Evolutionary conservation across 2,888 invertebrate species (phyloP), one percentile per base, ranked within the genome.

Genomic region (Eupelmus urozonus): DNA sequence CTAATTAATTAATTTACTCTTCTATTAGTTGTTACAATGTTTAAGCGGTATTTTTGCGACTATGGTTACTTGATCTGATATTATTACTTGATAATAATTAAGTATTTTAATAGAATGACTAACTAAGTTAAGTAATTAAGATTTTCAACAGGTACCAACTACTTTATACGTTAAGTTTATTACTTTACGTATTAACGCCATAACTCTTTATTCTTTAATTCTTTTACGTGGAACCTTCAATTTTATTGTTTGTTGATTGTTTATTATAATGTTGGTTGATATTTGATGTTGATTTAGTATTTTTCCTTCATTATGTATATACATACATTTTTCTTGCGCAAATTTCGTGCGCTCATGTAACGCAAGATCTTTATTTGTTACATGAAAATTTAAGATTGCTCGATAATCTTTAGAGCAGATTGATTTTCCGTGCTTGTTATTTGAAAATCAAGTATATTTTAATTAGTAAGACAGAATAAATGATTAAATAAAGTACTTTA

Each of bases 1-100:
- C n/a, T n/a, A n/a, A n/a, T n/a, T n/a, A n/a, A n/a, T n/a, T n/a
- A n/a, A n/a, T n/a, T n/a, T n/a, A n/a, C n/a, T n/a, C n/a, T n/a
- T 34, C 9, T 34, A 34, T 34, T 34, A 34, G 3, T 34, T 34
- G 34, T 34, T 34, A 34, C 9, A 34, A 34, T 34, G 34, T 9
- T 34, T 34, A 71, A 76, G 53, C 40, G 7, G 27, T 34, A 53
- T 11, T 34, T 55, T 57, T 76, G 13, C 25, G 25, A 13, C 42
- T 69, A 71, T 76, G 27, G 34, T 55, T 34, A 34, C 3, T 34
- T 34, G 9, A 34, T 34, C 9, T 65, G 57, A 40, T 71, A 59
- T 63, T 34, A 62, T 63, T 34, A 62, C 23, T 34, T 51, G 51
- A 62, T 62, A 76, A 34, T 62, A 55, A 67, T 75, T 42, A 42